Base-by-base conservation (phyloP, 2,888 invertebrate genomes). In the Tinea semifulvella region DNA sequence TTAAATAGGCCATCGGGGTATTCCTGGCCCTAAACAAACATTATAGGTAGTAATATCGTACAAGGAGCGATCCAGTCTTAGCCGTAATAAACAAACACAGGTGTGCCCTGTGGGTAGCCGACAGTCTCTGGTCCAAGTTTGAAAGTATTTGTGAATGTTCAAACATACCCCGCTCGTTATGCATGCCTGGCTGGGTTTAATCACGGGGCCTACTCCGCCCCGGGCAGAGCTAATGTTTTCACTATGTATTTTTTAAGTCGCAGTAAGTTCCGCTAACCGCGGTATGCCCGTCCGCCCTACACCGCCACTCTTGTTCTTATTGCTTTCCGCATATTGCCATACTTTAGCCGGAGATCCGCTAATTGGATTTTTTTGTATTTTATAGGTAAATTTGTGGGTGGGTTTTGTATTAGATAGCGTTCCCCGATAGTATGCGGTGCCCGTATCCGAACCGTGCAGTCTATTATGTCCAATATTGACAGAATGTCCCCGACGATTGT, bases 111-210 rank as follows among this genome's bases (percentile, higher is more conserved):
- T 49, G 56, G 65, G 16, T 20, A 22, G 19, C 14, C 63, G 64
- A 66, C 67, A 68, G 68, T 62, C 68, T 63, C 66, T 70, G 65
- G 63, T 54, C 54, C 35, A 44, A 48, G 13, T 48, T 43, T 63
- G 63, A 69, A 77, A 76, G 74, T 75, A 79, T 75, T 75, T 65
- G 67, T 57, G 61, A 67, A 67, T 72, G 76, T 68, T 67, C 75
- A 77, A 79, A 79, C 73, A 77, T 68, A 70, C 70, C 67, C 64
- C 58, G 54, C 69, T 74, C 72, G 74, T 76, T 76, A 71, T 68
- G 70, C 73, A 77, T 73, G 77, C 77, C 63, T 73, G 69, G 76
- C 66, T 66, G 74, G 65, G 64, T 77, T 79, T 77, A 79, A 79
- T 77, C 77, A 77, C 65, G 65, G 64, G 54, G 63, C 26, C 60